These are phyloP conservation scores for Callithrix jacchus DNA, from an alignment of 2,113 vertebrate species.

Conservation along the genomic window DNA sequence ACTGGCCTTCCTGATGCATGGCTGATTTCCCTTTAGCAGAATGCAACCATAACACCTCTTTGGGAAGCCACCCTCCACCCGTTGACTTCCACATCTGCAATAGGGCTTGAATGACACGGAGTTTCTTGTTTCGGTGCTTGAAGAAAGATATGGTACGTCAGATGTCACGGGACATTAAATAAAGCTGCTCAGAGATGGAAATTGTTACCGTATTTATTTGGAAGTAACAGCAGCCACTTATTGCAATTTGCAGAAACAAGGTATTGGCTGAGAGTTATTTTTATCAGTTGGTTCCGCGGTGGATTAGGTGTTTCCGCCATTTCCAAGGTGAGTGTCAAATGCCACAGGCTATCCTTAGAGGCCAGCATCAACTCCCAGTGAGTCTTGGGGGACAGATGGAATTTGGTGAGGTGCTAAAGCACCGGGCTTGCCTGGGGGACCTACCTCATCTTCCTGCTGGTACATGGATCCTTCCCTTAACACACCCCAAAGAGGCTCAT, in stretches of 20 bases:
- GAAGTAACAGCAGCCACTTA: conserved; percentile 60
- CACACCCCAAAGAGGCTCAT: background rate
- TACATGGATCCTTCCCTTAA: background rate
- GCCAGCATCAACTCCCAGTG: background rate
- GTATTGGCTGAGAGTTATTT: background rate
- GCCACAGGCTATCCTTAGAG: background rate
- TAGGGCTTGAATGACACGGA: background rate
- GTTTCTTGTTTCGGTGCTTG: background rate
- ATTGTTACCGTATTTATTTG: conserved; percentile 60
- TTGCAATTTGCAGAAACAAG: conserved; percentile 29
- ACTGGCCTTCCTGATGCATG: background rate
- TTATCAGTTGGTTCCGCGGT: background rate
- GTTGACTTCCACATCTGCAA: background rate
- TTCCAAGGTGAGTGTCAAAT: background rate
- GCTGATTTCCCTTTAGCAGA: background rate
- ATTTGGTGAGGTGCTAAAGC: background rate
- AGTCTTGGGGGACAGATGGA: background rate
- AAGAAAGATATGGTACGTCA: conserved; percentile 25
- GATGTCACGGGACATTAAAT: conserved; percentile 58
- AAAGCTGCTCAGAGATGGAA: conserved; percentile 42
- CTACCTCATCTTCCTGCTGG: background rate
- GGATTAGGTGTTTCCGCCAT: background rate
- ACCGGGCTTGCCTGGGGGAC: background rate
- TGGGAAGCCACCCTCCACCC: background rate
- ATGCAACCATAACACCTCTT: background rate